A percentile compares a stretch with the other conserved stretches of the same genome.
phyloP scores from a whole-genome alignment of 2,888 invertebrate genomes.

The Zaprionus obscuricornis region DNA sequence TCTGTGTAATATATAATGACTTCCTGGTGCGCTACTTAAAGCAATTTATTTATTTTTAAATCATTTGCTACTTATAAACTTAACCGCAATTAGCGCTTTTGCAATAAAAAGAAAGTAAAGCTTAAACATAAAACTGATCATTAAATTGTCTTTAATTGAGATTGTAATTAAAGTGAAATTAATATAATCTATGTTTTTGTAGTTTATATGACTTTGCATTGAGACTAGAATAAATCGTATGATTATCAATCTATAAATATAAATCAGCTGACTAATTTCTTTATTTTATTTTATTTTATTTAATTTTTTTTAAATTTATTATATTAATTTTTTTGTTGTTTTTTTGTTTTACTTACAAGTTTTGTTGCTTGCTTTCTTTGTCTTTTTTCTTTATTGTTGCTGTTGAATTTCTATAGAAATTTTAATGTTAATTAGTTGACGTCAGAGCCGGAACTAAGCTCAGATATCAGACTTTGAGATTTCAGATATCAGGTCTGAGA shows the following conservation, averaged over 20 bases:
- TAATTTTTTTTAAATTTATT: too few species aligned
- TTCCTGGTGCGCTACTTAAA: slow-evolving; percentile 20
- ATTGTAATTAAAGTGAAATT: too few species aligned
- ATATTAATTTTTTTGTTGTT: too few species aligned
- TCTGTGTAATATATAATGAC: slow-evolving; percentile 4
- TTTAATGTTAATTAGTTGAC: slow-evolving; percentile 38
- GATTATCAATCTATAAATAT: too few species aligned
- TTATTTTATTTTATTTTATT: too few species aligned
- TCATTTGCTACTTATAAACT: not conserved
- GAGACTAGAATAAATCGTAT: too few species aligned
- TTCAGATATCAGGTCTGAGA: slow-evolving; percentile 10
- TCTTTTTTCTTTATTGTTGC: slow-evolving; percentile 6
- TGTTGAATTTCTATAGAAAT: slow-evolving; percentile 35
- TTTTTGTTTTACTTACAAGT: too few species aligned
- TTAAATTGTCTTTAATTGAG: too few species aligned
- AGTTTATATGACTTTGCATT: too few species aligned
- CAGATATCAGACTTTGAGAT: slow-evolving; percentile 19
- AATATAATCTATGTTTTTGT: too few species aligned
- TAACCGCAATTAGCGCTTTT: not conserved
- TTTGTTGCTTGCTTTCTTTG: slow-evolving; percentile 3
- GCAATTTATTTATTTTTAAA: not conserved
- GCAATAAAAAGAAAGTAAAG: not conserved
- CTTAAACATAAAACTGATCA: not conserved
- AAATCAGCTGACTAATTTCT: too few species aligned
- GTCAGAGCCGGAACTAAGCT: slow-evolving; percentile 67